phyloP scores from a whole-genome alignment of 2,797 vertebrate genomes.

The Enteromius fasciolatus region DNA sequence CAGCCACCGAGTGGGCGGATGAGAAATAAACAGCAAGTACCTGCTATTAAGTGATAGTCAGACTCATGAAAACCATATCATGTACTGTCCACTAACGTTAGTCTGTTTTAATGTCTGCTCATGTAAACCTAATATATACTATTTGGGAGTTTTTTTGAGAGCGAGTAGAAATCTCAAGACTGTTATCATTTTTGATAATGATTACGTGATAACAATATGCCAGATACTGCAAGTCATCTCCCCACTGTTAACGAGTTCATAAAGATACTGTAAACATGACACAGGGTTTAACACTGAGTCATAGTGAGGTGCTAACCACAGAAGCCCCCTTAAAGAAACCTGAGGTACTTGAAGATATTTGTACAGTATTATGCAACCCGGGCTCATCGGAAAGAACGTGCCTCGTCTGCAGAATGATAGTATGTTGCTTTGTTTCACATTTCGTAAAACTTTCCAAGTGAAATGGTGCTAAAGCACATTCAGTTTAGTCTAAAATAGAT shows the following conservation, averaged over 20 bases:
- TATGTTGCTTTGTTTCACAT: neutral
- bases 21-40: constrained; percentile 28
- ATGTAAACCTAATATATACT: constrained; percentile 1
- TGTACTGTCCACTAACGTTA: constrained; percentile 19
- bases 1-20: neutral
- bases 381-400: neutral
- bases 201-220: neutral
- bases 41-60: constrained; percentile 2
- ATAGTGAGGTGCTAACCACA: constrained; percentile 44
- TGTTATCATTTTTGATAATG: neutral
- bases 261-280: neutral
- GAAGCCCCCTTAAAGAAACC: constrained; percentile 38
- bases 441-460: neutral
- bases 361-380: neutral
- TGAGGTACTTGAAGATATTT: constrained; percentile 1
- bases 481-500: neutral
- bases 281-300: constrained; percentile 24
- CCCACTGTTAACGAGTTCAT: neutral
- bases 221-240: neutral
- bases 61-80: constrained; percentile 3
- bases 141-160: constrained; percentile 13
- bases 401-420: neutral
- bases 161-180: neutral
- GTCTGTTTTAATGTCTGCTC: neutral
- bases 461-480: neutral